Evolutionary conservation across 2,113 vertebrate genomes (phyloP), one percentile per base, ranked within the genome.

Genomic region (Psettodes erumei): DNA sequence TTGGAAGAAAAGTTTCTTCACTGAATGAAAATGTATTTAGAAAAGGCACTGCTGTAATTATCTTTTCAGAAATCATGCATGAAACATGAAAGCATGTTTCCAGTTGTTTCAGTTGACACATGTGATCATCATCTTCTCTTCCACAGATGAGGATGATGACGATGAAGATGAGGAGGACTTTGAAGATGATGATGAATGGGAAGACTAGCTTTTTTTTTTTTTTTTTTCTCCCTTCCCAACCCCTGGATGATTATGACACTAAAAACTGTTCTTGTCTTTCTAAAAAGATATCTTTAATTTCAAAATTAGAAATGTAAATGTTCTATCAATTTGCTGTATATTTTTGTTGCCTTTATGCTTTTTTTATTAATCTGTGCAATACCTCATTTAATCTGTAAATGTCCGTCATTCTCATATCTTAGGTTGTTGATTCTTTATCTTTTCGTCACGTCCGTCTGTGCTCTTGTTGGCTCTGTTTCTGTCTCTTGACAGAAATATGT

Each of bases 131-230:
- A 4, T 61, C 25, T 75, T 79, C 18, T 87, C 50, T 43, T 71
- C 35, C 33, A 40, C 90, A 99, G 97, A 98, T 91, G 96, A 98
- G 72, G 98, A 99, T 72, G 97, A 99, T 6, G 96, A 99, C 69
- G 97, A 98, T 64, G 97, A 99, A 0, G 98, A 99, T 0, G 96
- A 96, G 4, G 98, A 98, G 88, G 97, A 99, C 91, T 98, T 96
- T 94, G 97, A 99, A 66, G 97, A 99, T 71, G 97, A 98, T 15
- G 97, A 99, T 6, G 97, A 99, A 91, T 99, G 98, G 98, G 98
- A 99, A 60, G 98, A 99, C 93, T 98, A 96, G 95, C 84, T 85
- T 81, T 61, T 77, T 90, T 37, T 59, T 47, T 12, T 25, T 25
- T 50, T 27, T 33, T 45, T 27, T 7, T 58, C 5, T 37, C 42